These are phyloP conservation scores for Sinodicranocentrus sp. DNA, from an alignment of 2,888 invertebrate species.

Conservation along the genomic window DNA sequence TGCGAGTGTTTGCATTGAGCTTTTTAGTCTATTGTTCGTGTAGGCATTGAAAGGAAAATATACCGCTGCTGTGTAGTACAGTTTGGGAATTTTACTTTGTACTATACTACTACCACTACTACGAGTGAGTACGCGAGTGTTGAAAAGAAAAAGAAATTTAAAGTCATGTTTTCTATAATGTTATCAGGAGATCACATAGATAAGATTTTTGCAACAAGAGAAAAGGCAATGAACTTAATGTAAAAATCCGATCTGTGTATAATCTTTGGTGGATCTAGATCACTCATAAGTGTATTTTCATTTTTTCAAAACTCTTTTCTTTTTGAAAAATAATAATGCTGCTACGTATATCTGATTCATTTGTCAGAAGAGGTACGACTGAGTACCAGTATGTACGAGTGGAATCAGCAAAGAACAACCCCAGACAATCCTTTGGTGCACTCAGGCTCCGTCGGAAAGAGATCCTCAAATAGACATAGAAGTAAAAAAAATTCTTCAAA, in stretches of 20 bases:
- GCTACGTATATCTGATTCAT: conserved; percentile 23
- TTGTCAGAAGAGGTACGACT: conserved; percentile 68
- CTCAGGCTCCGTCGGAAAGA: conserved; percentile 6
- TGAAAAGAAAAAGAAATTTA: neutral
- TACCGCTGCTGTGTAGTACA: too few species aligned
- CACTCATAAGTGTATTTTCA: too few species aligned
- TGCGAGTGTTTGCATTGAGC: too few species aligned
- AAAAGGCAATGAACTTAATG: conserved; percentile 12
- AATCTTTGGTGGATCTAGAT: too few species aligned
- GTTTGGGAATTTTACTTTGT: too few species aligned
- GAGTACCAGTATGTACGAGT: conserved; percentile 75
- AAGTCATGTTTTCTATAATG: neutral
- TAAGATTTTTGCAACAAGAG: neutral
- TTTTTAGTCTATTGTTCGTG: too few species aligned
- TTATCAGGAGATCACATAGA: conserved; percentile 6
- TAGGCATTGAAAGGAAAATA: too few species aligned
- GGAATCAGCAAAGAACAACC: conserved; percentile 75
- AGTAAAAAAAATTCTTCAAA: conserved; percentile 32
- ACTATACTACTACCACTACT: too few species aligned
- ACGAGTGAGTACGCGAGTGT: too few species aligned
- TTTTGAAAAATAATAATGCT: neutral
- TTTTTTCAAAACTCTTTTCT: neutral
- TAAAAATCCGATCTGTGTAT: neutral
- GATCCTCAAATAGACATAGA: conserved; percentile 41
- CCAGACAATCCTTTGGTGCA: conserved; percentile 72